Base-by-base conservation (phyloP, 2,888 invertebrate species). In the Pelosia muscerda region DNA sequence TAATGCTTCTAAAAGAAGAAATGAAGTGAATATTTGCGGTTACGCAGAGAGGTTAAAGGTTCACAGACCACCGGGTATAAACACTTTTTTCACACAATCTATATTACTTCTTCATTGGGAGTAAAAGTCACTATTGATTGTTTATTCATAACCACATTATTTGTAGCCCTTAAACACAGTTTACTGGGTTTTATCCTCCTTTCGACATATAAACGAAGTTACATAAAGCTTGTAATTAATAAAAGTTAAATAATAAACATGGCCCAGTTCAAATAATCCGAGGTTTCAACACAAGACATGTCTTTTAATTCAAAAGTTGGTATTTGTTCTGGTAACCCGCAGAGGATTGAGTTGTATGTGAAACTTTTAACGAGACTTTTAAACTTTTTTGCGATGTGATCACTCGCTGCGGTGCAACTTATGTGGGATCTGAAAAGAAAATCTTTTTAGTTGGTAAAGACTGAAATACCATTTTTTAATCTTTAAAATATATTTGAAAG, bases 321-420 rank as follows among this genome's bases (percentile, higher is more conserved):
- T 80, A 72, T 82, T 77, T 81, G 79, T 79, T 75, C 78, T 67
- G 72, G 72, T 73, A 62, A 67, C 79, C 74, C 75, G 74, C 83
- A 78, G 78, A 70, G 81, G 81, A 79, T 79, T 74, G 74, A 79
- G 74, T 79, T 78, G 79, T 80, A 74, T 75, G 71, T 63, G 25
- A 68, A 84, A 84, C 78, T 86, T 81, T 75, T 73, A 72, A 75
- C 70, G 67, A 79, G 78, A 79, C 81, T 83, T 82, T 66, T 70
- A 65, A 83, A 83, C 81, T 81, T 78, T 75, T 78, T 76, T 72
- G 61, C 61, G 63, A 77, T 72, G 76, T 76, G 77, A 73, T 74
- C 81, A 71, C 78, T 73, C 69, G 76, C 22, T 63, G 66, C 23
- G 69, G 65, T 63, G 34, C 66, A 76, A 78, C 72, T 76, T 78